These are phyloP conservation scores for Papilio elwesi DNA, from an alignment of 2,888 invertebrate species.

Conservation along the genomic window DNA sequence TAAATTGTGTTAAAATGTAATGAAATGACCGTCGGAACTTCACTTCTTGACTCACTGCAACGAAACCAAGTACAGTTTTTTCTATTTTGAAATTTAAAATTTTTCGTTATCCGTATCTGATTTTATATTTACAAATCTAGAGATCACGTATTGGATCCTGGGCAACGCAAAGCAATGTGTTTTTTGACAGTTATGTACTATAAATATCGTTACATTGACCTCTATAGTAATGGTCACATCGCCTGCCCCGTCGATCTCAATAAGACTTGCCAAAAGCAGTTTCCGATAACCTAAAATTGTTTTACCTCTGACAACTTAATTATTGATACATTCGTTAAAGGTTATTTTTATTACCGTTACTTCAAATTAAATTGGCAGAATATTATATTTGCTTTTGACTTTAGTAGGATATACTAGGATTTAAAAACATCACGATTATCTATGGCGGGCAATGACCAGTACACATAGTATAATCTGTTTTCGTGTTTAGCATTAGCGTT, in stretches of 20 bases:
- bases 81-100: too few relatives aligned
- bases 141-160: not conserved
- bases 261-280: not conserved
- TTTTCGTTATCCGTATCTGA: too few relatives aligned
- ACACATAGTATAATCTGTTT: constrained; percentile 2
- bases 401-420: not conserved
- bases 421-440: not conserved
- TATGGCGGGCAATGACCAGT: constrained; percentile 11
- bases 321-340: not conserved
- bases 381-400: constrained; percentile 1
- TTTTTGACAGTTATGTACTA: not conserved
- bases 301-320: not conserved
- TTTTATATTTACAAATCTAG: too few relatives aligned
- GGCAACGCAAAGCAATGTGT: not conserved
- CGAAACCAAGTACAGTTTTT: too few relatives aligned
- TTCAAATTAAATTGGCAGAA: not conserved
- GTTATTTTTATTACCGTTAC: not conserved
- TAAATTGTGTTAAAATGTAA: too few relatives aligned
- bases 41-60: too few relatives aligned
- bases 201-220: constrained; percentile 6
- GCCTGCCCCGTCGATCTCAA: not conserved
- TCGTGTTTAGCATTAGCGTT: not conserved
- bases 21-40: too few relatives aligned
- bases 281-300: not conserved
- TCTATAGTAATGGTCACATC: constrained; percentile 9